Percentiles rank a stretch among this genome's conserved stretches.
Conservation (phyloP, 2,888 invertebrate species). For the Vanessa cardui region DNA sequence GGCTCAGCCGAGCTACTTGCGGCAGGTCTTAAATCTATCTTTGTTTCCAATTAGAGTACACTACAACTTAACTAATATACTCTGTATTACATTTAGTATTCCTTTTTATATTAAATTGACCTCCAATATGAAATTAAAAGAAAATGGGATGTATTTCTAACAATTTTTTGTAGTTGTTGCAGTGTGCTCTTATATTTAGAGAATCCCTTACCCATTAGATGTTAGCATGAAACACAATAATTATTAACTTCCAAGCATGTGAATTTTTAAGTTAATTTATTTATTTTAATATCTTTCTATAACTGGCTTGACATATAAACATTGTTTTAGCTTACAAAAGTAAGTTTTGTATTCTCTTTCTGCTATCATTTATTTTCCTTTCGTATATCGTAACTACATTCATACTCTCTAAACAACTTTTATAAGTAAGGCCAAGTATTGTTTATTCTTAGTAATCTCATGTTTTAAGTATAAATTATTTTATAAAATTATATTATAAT, state of each 20-base stretch:
- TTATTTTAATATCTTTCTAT: slow-evolving; percentile 1
- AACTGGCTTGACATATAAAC: too few species aligned
- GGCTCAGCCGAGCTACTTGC: slow-evolving; percentile 85
- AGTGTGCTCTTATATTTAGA: slow-evolving; percentile 28
- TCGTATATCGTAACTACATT: too few species aligned
- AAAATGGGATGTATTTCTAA: too few species aligned
- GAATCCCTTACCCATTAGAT: slow-evolving; percentile 32
- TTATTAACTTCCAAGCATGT: slow-evolving; percentile 43
- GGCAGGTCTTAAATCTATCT: slow-evolving; percentile 83
- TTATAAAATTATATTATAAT: too few species aligned
- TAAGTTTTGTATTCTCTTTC: too few species aligned
- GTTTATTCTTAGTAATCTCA: too few species aligned
- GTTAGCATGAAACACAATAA: slow-evolving; percentile 26
- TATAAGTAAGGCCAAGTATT: too few species aligned
- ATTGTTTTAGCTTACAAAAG: too few species aligned
- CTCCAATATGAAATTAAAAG: too few species aligned
- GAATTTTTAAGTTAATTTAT: slow-evolving; percentile 3
- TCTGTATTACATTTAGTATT: neutral
- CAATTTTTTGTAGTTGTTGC: slow-evolving; percentile 31
- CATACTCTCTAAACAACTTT: too few species aligned
- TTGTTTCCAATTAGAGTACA: slow-evolving; percentile 39
- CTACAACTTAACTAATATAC: slow-evolving; percentile 37
- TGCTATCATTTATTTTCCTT: too few species aligned
- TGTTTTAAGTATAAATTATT: too few species aligned
- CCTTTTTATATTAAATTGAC: neutral